These are phyloP conservation scores for Synanthedon andrenaeformis DNA, from an alignment of 2,888 invertebrate species.

Conservation along the genomic window DNA sequence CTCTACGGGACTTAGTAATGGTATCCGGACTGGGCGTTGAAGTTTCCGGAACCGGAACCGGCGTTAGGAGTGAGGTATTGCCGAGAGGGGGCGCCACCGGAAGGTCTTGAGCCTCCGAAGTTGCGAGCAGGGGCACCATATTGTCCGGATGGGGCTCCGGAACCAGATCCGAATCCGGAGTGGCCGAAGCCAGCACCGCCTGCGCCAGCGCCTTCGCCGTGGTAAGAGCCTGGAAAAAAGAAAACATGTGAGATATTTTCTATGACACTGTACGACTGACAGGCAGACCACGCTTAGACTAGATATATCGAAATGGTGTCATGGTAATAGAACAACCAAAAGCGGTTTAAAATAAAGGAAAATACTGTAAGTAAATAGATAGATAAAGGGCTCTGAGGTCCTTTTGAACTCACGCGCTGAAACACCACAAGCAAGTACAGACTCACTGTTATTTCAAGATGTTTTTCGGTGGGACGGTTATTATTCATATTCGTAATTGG, in stretches of 20 bases:
- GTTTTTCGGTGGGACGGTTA: too few species aligned
- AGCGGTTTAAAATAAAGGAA: too few species aligned
- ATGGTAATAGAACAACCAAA: too few species aligned
- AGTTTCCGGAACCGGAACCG: slow-evolving; percentile 54
- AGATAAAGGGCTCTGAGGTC: too few species aligned
- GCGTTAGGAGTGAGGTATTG: slow-evolving; percentile 58
- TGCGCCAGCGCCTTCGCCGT: slow-evolving; percentile 37
- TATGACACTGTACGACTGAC: too few species aligned
- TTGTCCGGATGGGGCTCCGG: slow-evolving; percentile 5
- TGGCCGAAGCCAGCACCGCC: slow-evolving; percentile 14
- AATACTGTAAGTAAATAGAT: too few species aligned
- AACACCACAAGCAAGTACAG: too few species aligned
- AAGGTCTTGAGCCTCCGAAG: slow-evolving; percentile 15
- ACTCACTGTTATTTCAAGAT: too few species aligned
- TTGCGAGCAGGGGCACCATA: slow-evolving; percentile 17
- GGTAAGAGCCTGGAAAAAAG: slow-evolving; percentile 46
- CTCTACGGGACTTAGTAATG: slow-evolving; percentile 31
- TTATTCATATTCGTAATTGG: too few species aligned
- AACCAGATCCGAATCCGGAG: slow-evolving; percentile 16
- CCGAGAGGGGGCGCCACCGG: slow-evolving; percentile 41
- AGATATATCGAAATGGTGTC: too few species aligned
- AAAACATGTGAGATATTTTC: background rate
- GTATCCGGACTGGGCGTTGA: slow-evolving; percentile 59
- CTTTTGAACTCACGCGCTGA: too few species aligned
- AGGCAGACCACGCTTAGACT: background rate